Evolutionary conservation across 1,140 invertebrate species (phyloP), one percentile per base, ranked within the genome.

Genomic region (Drosophila sp.): DNA sequence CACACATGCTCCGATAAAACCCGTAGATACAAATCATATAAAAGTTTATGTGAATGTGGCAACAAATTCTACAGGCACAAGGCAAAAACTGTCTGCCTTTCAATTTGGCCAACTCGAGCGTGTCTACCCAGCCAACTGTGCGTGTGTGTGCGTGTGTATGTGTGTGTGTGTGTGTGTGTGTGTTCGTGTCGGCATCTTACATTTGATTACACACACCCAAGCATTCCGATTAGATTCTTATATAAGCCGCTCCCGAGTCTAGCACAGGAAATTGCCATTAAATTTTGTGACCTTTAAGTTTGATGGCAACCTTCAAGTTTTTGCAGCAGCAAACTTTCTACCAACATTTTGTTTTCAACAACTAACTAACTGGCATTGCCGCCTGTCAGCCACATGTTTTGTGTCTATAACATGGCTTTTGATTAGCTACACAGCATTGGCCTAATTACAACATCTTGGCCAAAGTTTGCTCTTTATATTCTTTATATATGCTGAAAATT

Each of bases 201-300:
- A 53, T 62, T 71, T 56, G 51, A 63, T 63, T 46, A 72, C 21
- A 67, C 41, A 63, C 48, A 62, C 40, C 73, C 16, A 63, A 36
- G 56, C 45, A 54, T 51, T 32, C 40, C 18, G 53, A 56, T 57
- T 51, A 72, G 53, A 64, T 86, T 62, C 61, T 73, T 84, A 80
- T 67, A 61, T 62, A 80, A 81, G 64, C 63, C 34, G 41, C 62
- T 50, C 18, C 66, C 51, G 36, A 74, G 53, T 53, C 7, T 36
- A 46, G 43, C 58, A 40, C 46, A 72, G 80, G 63, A 83, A 76
- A 75, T 83, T 77, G 80, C 69, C 58, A 76, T 80, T 78, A 75
- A 86, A 84, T 84, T 84, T 78, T 67, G 69, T 69, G 81, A 77
- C 81, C 81, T 84, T 84, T 77, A 80, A 80, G 65, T 80, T 56